Evolutionary conservation across 2,113 vertebrate species (phyloP), one percentile per base, ranked within the genome.

Genomic region (Hemichromis elongatus): DNA sequence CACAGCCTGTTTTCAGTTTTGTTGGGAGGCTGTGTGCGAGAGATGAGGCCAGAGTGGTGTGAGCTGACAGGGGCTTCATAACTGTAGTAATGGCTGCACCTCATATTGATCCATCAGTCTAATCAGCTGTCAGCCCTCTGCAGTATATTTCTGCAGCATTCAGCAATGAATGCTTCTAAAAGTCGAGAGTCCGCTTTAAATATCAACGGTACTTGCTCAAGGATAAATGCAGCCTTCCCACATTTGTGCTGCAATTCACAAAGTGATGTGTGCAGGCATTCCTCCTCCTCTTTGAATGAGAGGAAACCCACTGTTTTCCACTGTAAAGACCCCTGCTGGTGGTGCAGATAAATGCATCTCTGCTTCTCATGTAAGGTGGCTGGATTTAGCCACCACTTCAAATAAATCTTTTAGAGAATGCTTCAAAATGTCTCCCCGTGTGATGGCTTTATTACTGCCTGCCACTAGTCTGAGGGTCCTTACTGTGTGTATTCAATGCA

Each of bases 221-320:
- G 83, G 83, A 91, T 92, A 92, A 93, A 94, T 91, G 50, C 87
- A 89, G 89, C 87, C 35, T 83, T 92, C 86, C 77, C 93, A 92
- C 85, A 83, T 87, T 54, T 56, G 35, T 92, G 92, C 83, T 89
- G 85, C 86, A 88, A 79, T 91, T 93, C 91, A 89, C 89, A 86
- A 86, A 59, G 35, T 40, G 52, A 79, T 90, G 89, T 55, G 79
- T 80, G 79, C 53, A 57, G 81, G 33, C 35, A 40, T 57, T 40
- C 47, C 54, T 5, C 13, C 68, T 75, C 56, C 45, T 18, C 63
- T 52, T 12, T 52, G 12, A 40, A 21, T 52, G 26, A 53, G 56
- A 57, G n/a, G 24, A 35, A 57, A 47, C 70, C 54, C 45, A 75
- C 33, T 83, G 61, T 70, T 75, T 83, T 45, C 86, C 9, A 54